Evolutionary conservation across 2,797 vertebrate species (phyloP).

Genomic region (Trichosurus vulpecula): DNA sequence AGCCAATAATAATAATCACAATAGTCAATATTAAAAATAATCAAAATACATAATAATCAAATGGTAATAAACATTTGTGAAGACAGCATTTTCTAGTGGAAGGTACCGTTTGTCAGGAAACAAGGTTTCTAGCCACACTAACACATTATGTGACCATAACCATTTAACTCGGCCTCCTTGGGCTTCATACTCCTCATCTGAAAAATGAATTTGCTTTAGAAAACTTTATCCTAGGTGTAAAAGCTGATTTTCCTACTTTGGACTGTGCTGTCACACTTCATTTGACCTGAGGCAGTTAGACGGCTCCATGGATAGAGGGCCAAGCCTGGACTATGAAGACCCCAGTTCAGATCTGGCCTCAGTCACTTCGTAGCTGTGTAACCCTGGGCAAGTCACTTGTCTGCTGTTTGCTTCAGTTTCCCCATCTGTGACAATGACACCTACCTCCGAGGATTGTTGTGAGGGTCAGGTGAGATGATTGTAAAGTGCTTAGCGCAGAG

Average conservation of each 20-base stretch:
- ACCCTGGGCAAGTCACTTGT: neutral
- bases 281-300: neutral
- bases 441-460: neutral
- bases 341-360: neutral
- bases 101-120: neutral
- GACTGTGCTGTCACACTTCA: neutral
- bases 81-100: neutral
- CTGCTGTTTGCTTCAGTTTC: conserved; percentile 4
- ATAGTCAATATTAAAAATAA: too few species aligned
- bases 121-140: neutral
- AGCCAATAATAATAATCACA: too few species aligned
- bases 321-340: neutral
- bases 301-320: neutral
- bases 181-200: neutral
- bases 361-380: neutral
- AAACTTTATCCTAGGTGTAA: neutral
- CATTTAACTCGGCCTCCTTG: neutral
- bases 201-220: neutral
- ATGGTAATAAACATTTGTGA: neutral
- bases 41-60: too few species aligned
- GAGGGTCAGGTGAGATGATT: conserved; percentile 5
- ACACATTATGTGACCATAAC: neutral
- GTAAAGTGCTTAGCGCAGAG: neutral
- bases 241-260: neutral
- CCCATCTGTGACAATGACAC: neutral